Evolutionary conservation across 1,140 invertebrate genomes (phyloP), one percentile per base, ranked within the genome.

Genomic region (Apis cerana): DNA sequence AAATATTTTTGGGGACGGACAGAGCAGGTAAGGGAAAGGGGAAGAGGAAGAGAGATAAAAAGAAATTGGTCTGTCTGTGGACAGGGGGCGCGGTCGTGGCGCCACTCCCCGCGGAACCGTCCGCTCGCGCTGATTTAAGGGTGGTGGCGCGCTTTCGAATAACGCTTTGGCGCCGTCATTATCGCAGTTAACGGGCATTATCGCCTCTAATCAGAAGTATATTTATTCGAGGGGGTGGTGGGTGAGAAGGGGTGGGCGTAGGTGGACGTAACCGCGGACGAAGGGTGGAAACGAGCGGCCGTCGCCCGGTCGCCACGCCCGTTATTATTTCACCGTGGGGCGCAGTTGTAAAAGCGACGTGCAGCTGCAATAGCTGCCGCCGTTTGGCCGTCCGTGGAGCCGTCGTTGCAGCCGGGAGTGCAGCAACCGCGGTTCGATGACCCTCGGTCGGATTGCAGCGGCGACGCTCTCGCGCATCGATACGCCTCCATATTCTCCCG

Each of bases 361-460:
- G 84, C 74, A 52, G 62, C 80, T 67, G 83, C 80, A 71, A 85
- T 85, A 85, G 80, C 67, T 48, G 58, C 58, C 58, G 61, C 61
- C 84, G 59, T 72, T 69, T 76, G 84, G 33, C 43, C 67, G 62
- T 54, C 59, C 62, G 67, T 62, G 84, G 80, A 83, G 77, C 27
- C 27, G 27, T 87, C 67, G 76, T 76, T 76, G 76, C 76, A 80
- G 71, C 80, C 43, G 54, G 50, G 61, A 65, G 71, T 82, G 70
- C 79, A 61, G 68, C 77, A 81, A 72, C 71, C 75, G 61, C 67
- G 54, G 75, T 86, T 86, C 86, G 72, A 87, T 80, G 85, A 87
- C 85, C 76, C 54, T 65, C 61, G 33, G 65, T 75, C 52, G 74
- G 74, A 86, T 87, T 75, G 79, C 69, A 70, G 68, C 72, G 79